Evolutionary conservation across 2,888 invertebrate species (phyloP), one percentile per base, ranked within the genome.

Genomic region (Apoderus coryli): DNA sequence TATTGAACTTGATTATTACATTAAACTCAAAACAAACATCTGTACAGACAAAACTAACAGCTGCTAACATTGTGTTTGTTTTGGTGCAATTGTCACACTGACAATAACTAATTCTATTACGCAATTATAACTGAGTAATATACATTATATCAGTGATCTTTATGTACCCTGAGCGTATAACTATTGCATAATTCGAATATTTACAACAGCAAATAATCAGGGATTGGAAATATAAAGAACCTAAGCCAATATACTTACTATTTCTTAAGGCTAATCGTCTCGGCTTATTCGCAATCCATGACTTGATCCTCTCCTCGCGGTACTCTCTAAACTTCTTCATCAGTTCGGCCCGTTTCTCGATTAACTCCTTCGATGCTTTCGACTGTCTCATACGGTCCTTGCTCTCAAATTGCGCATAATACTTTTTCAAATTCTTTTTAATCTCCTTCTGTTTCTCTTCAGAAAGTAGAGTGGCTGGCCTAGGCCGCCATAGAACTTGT

Each of bases 341-440:
- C 43, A 89, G 65, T 44, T 79, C 75, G 14, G 85, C 75, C 22
- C 93, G 76, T 58, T 90, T 90, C 47, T 93, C 92, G 33, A 93
- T 76, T 51, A 92, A 61, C 64, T 93, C 93, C 71, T 92, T 92
- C 42, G 89, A 89, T 14, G 92, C 93, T 52, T 86, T 85, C 38
- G 77, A 86, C 57, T 84, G 72, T 33, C 89, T 71, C 72, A 89
- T 77, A 37, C 86, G 78, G 63, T 99, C 98, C 63, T 96, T 92
- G 50, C 81, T 80, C 59, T 96, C 95, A 57, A 98, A 98, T 58
- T 84, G 80, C 14, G 85, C 76, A 50, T 89, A 88, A 65, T 89
- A 95, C 56, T 90, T 92, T 69, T 96, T 98, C 53, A 99, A 69
- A 59, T 86, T 93, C 69, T 93, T 96, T 63, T 86, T 90, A 41